Base-by-base conservation (phyloP, 2,888 invertebrate species). In the Aphrophora alni region DNA sequence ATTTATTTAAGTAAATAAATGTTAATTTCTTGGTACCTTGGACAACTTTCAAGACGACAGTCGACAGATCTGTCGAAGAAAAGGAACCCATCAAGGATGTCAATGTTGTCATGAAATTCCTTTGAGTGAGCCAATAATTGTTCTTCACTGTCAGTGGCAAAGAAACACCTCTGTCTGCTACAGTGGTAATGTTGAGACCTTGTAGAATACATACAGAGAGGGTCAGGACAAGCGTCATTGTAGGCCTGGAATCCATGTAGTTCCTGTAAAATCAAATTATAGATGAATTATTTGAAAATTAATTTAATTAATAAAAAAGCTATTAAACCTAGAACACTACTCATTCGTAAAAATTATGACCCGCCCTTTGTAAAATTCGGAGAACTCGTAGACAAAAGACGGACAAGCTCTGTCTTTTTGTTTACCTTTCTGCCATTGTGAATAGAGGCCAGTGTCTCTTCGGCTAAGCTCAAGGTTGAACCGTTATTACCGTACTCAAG, bases 51-150 rank as follows among this genome's bases (percentile, higher is more conserved):
- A 59, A 93, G 88, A 38, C 93, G 90, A 86, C 95, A 95, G 86
- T 94, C 93, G 24, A 93, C 91, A 86, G 92, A 92, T 76, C 89
- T 90, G 87, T 95, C 95, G 87, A 94, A 97, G 88, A 95, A 95
- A 82, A 95, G 94, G 86, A 96, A 97, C 0, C 96, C 95, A 75
- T 96, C 95, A 51, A 95, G 89, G 78, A 97, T 94, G 85, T 94
- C 95, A 70, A 93, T 92, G 85, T 95, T 93, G 83, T 94, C 94
- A 88, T 97, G 97, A 85, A 95, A 95, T 87, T 97, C 96, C 86
- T 95, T 93, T 88, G 95, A 93, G 87, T 97, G 97, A 85, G 94
- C 92, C 82, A 95, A 92, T 85, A 97, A 91, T 51, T 94, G 92
- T 82, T 94, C 93, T 81, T 95, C 93, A 74, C 93, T 91, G 87